Base-by-base conservation (phyloP, 2,888 invertebrate genomes). In the Pseudanteris insignis region DNA sequence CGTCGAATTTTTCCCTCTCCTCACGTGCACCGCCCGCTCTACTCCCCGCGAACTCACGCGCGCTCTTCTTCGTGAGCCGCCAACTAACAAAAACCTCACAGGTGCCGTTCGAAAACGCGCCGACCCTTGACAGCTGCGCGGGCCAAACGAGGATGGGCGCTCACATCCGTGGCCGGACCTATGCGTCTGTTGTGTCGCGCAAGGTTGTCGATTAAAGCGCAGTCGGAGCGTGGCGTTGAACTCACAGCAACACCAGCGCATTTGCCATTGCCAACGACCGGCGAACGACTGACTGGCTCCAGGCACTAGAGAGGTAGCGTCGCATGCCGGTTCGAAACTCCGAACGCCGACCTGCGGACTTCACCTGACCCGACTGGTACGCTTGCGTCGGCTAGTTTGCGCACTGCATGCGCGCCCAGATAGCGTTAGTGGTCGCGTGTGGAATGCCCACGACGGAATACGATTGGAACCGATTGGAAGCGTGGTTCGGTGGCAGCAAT, bases 261-360 rank as follows among this genome's bases (percentile, higher is more conserved):
- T 26, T 33, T 36, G 34, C 30, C 40, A 34, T 34, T 41, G 46
- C 46, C 57, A 36, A 59, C 51, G 59, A 59, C 59, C 59, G 59
- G 59, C 59, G 41, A 53, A 38, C 44, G 47, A 59, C 59, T 53
- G 51, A 58, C 58, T 50, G 40, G 34, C 24, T 18, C n/a, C 4
- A 5, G 21, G 21, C 21, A 21, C 21, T 21, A 30, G 33, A 21
- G 40, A 46, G 46, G 51, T 51, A 40, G 40, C 37, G 46, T 50
- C 58, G 37, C 57, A 37, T 48, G 48, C 57, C 57, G 48, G 55
- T 25, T 21, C 33, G 5, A 48, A 48, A 43, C 48, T 21, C 26
- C 33, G 7, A 41, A 36, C 37, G 34, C 10, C 43, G 34, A 36
- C 36, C 34, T 24, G 30, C 30, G 34, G 13, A 37, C 38, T 28